Base-by-base conservation (phyloP, 2,113 vertebrate species). In the Sardina pilchardus region DNA sequence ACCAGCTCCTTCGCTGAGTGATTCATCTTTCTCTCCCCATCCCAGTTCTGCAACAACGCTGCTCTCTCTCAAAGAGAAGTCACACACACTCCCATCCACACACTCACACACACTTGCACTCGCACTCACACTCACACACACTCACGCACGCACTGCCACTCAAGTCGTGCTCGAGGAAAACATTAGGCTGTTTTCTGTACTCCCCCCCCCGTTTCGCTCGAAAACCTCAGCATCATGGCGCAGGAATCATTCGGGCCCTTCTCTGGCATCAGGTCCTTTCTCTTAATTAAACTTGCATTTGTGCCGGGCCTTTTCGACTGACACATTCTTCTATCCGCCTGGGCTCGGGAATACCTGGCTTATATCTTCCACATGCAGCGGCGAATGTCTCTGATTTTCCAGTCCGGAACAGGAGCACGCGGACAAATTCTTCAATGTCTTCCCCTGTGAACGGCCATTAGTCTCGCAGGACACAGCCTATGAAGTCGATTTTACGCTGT, bases 401-500 rank as follows among this genome's bases (percentile, higher is more conserved):
- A 87, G 89, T 89, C 92, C 88, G 87, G 90, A 94, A 93, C 92
- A 90, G 91, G 91, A 95, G 93, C 93, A 87, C 39, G 91, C 90
- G 91, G 94, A 93, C 94, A 91, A 91, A 94, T 94, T 91, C 92
- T 92, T 88, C 89, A 90, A 86, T 85, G 87, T 93, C 92, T 93
- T 91, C 91, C 90, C 91, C 90, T 83, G 86, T 91, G 86, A 85
- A 81, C 86, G 89, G 88, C 86, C 94, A 95, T 95, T 93, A 92
- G 92, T 95, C 93, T 95, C 92, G 86, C 78, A 48, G 88, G 94
- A 94, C 93, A 92, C 89, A 19, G 90, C 90, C 93, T 93, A 95
- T 94, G 94, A 94, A 95, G 92, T 94, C 90, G 91, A 94, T 95
- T 95, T 94, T 94, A 94, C 92, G 94, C 94, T 93, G 94, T 94